Evolutionary conservation across 2,888 invertebrate genomes (phyloP).

Genomic region (Saturnia pavonia): DNA sequence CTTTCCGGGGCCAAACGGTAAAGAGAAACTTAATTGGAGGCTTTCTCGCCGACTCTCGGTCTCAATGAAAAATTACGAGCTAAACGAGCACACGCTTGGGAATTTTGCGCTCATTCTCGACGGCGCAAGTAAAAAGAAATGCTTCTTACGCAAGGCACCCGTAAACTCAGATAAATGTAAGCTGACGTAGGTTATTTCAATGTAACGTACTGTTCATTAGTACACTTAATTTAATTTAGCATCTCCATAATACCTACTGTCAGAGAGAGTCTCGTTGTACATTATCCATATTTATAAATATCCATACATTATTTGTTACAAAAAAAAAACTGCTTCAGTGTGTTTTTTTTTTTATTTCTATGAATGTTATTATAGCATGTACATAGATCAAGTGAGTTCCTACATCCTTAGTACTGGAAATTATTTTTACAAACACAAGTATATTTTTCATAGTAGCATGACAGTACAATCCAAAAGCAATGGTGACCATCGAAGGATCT

Average conservation of each 20-base stretch:
- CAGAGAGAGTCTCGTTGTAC: neutral
- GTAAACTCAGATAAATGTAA: conserved; percentile 68
- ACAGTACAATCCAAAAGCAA: too few species aligned
- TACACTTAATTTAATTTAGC: conserved; percentile 55
- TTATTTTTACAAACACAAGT: neutral
- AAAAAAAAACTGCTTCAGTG: neutral
- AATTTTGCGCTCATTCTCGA: conserved; percentile 70
- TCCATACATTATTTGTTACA: too few species aligned
- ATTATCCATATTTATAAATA: neutral
- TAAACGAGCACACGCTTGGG: conserved; percentile 78
- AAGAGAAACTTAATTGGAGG: conserved; percentile 82
- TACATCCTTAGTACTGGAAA: neutral
- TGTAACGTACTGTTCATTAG: conserved; percentile 63
- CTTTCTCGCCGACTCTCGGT: conserved; percentile 74
- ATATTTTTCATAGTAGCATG: too few species aligned
- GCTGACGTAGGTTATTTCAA: conserved; percentile 67
- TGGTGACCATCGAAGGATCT: too few species aligned
- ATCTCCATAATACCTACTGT: conserved; percentile 32
- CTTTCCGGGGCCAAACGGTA: conserved; percentile 71
- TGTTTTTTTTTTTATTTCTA: too few species aligned
- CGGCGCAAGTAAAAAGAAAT: conserved; percentile 63
- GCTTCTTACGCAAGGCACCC: conserved; percentile 57
- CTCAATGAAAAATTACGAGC: conserved; percentile 82
- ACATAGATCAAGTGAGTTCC: neutral
- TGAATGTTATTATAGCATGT: too few species aligned